These are phyloP conservation scores for Colius striatus DNA, from an alignment of 2,113 vertebrate species.

Conservation along the genomic window DNA sequence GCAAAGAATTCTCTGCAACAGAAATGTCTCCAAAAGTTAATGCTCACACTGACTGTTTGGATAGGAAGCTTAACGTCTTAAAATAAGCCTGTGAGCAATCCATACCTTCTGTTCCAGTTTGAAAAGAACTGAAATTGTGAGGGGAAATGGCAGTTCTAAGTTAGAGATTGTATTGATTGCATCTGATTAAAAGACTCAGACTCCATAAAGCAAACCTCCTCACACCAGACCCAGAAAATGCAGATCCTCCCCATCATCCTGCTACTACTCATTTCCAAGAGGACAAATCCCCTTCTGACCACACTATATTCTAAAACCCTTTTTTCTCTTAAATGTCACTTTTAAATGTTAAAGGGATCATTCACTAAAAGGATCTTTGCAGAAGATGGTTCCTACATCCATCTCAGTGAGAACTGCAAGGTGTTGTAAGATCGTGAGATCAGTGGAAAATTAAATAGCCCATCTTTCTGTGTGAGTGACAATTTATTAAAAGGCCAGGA, in stretches of 20 bases:
- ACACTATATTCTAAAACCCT: background rate
- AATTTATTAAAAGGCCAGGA: background rate
- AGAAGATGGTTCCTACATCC: background rate
- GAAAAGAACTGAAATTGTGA: constrained; percentile 20
- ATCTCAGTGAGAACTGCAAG: background rate
- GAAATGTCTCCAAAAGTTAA: constrained; percentile 36
- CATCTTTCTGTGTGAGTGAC: background rate
- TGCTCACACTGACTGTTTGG: background rate
- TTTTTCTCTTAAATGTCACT: background rate
- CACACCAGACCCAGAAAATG: background rate
- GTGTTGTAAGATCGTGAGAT: background rate
- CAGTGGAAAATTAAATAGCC: background rate
- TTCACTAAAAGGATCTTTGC: background rate
- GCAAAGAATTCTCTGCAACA: background rate
- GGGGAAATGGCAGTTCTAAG: constrained; percentile 33
- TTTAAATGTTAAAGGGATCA: background rate
- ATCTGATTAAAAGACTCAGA: constrained; percentile 12
- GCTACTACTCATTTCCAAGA: background rate
- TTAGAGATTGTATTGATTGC: background rate
- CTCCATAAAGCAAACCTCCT: background rate
- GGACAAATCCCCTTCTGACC: background rate
- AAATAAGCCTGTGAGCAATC: constrained; percentile 41
- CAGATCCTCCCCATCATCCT: background rate
- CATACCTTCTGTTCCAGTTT: constrained; percentile 16
- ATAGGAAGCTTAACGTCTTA: constrained; percentile 38